Evolutionary conservation across 2,888 invertebrate species (phyloP), one percentile per base, ranked within the genome.

Genomic region (Trileptium ribeirensis): DNA sequence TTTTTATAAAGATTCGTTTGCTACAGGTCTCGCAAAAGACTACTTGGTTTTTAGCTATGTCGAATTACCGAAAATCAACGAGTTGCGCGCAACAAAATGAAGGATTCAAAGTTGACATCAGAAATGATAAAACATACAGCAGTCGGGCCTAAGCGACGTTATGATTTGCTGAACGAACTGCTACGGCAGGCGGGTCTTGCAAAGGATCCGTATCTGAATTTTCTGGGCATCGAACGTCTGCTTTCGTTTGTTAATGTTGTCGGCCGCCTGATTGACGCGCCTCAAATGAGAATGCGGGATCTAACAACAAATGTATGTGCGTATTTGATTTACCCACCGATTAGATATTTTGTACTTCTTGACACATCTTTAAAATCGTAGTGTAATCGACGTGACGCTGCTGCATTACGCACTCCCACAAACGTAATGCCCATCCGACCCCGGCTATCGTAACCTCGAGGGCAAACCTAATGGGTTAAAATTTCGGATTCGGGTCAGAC

Each of bases 101-200:
- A 38, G 15, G 77, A 75, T 39, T 2, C 77, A 24, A 36, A 33
- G 15, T 39, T 75, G 77, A 75, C 77, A n/a, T 75, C 77, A 39
- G 77, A 36, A 36, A 75, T 75, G 77, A 75, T 75, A 8, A 2
- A n/a, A 37, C 8, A 36, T 29, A 33, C 38, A 8, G 77, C 77
- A n/a, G 29, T 75, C 29, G 38, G 33, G 39, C 77, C 77, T n/a
- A n/a, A 75, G 39, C 2, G 36, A 75, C 77, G 77, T n/a, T n/a
- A 15, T 3, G 37, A 24, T 15, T 51, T 51, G 51, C 24, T 51
- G 24, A 8, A 51, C 8, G 24, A 51, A 15, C 24, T 51, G 51
- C 24, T 51, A 24, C 51, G 51, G 8, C 8, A 51, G 24, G 51
- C 51, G 8, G 24, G 24, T 51, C 24, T 51, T 15, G 8, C 8